These are phyloP conservation scores for Zaprionus lachaisei DNA, from an alignment of 1,140 invertebrate genomes.

Conservation along the genomic window DNA sequence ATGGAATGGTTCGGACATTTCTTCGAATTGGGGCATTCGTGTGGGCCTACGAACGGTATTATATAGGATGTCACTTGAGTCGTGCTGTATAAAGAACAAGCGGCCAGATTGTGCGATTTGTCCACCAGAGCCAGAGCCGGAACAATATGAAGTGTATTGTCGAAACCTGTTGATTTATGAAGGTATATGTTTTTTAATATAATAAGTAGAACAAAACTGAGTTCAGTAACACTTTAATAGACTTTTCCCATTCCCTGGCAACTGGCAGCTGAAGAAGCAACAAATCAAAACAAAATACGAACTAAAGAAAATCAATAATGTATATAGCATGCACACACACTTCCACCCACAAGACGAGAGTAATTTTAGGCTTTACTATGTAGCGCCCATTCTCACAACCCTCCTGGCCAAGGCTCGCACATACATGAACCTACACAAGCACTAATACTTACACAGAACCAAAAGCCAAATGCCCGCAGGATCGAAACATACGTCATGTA, in stretches of 20 bases:
- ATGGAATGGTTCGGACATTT: conserved; percentile 77
- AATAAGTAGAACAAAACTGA: background rate
- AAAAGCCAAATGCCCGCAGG: conserved; percentile 89
- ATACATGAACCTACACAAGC: background rate
- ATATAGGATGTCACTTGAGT: conserved; percentile 83
- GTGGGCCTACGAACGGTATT: conserved; percentile 82
- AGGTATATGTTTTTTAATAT: conserved; percentile 1
- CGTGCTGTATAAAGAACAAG: conserved; percentile 63
- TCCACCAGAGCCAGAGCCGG: conserved; percentile 77
- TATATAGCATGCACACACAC: conserved; percentile 28
- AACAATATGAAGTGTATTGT: conserved; percentile 84
- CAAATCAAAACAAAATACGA: conserved; percentile 64
- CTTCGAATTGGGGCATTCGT: conserved; percentile 83
- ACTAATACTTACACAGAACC: conserved; percentile 85
- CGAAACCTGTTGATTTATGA: conserved; percentile 74
- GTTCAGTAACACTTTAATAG: conserved; percentile 44
- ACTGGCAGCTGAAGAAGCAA: conserved; percentile 21
- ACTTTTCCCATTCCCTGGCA: background rate
- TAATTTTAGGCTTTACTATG: conserved; percentile 62
- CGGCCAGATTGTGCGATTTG: conserved; percentile 55
- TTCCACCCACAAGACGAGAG: conserved; percentile 41
- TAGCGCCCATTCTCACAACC: conserved; percentile 24
- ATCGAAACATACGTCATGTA: conserved; percentile 89
- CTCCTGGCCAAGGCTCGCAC: background rate
- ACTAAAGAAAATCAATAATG: conserved; percentile 76